Conservation (phyloP, 2,113 vertebrate genomes). For the Ammodytes marinus region DNA sequence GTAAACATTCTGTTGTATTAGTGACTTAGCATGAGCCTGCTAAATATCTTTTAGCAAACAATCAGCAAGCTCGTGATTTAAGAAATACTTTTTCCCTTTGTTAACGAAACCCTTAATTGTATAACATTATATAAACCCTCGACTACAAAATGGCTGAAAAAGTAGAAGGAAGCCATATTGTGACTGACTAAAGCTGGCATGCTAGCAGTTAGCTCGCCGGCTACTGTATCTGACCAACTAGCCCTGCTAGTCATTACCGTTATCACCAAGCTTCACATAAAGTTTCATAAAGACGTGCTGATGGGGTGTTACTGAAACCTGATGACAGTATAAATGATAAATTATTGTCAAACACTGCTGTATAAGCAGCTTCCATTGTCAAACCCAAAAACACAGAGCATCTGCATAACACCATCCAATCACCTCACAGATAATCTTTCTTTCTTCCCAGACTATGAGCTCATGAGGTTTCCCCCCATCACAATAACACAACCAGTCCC, state of each 20-base stretch:
- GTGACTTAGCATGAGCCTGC: too few species aligned
- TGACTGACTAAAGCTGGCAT: background rate
- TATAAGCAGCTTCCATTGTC: background rate
- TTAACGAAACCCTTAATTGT: background rate
- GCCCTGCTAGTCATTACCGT: too few species aligned
- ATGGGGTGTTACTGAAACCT: background rate
- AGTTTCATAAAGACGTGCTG: background rate
- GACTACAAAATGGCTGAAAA: too few species aligned
- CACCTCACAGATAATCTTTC: conserved; percentile 38
- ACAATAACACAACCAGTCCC: conserved; percentile 19
- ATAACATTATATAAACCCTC: background rate
- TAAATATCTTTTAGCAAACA: too few species aligned
- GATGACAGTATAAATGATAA: background rate
- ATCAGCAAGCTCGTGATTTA: too few species aligned
- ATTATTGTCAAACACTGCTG: conserved; percentile 13
- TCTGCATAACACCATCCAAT: conserved; percentile 33
- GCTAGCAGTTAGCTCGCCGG: background rate
- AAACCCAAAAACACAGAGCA: conserved; percentile 12
- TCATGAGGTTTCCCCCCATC: conserved; percentile 2
- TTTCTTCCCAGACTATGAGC: conserved; percentile 38
- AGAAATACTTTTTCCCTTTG: background rate
- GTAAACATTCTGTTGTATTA: too few species aligned
- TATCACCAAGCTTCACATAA: background rate
- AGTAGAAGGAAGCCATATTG: background rate
- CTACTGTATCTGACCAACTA: background rate